These are phyloP conservation scores for Heterodera filipjevi DNA, from an alignment of 2,888 invertebrate species.

Conservation along the genomic window DNA sequence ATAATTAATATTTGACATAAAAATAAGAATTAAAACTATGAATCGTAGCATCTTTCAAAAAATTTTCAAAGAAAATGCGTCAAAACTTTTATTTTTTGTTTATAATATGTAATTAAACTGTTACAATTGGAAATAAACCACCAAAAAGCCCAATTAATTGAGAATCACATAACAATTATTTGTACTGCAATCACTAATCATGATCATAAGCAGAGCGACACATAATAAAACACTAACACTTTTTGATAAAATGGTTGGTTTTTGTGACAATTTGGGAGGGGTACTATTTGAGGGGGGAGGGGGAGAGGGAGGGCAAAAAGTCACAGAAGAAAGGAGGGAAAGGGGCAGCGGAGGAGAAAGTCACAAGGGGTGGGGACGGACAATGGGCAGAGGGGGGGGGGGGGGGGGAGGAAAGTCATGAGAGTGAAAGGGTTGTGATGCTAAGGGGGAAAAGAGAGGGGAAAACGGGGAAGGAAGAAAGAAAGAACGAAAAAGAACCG, in stretches of 20 bases:
- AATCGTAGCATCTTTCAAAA: no score
- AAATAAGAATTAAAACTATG: no score
- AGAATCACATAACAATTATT: no score
- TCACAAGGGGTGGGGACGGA: constrained; percentile 4
- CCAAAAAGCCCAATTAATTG: no score
- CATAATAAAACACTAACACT: not conserved
- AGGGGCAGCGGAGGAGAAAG: not conserved
- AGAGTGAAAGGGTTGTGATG: constrained; percentile 10
- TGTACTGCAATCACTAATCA: no score
- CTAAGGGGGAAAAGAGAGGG: not conserved
- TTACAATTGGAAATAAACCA: no score
- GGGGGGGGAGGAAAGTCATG: not conserved
- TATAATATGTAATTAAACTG: no score
- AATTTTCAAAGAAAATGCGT: no score
- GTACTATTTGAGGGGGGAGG: not conserved
- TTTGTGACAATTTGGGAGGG: not conserved
- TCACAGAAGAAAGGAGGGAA: not conserved
- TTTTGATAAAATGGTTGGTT: not conserved
- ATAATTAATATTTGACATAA: no score
- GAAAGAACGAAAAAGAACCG: not conserved
- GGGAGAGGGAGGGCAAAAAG: not conserved
- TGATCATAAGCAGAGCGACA: not conserved
- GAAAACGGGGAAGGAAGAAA: not conserved
- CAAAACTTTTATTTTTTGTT: no score
- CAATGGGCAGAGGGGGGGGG: not conserved